Evolutionary conservation across 2,113 vertebrate genomes (phyloP).

Genomic region (Mormyrus iriodes): DNA sequence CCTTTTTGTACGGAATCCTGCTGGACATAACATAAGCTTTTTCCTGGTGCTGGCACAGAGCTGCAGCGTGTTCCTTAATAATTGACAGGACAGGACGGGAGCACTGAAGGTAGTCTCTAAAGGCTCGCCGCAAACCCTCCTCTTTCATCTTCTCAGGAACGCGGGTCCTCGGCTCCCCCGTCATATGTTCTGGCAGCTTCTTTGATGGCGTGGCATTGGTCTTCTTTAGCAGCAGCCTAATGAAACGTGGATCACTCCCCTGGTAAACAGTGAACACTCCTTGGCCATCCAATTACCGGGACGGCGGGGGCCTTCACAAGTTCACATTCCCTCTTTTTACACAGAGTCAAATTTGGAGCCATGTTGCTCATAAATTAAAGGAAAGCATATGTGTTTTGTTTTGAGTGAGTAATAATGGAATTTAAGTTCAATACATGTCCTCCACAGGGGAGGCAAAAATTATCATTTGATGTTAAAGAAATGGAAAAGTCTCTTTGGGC

Average conservation of each 20-base stretch:
- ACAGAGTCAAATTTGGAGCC: neutral
- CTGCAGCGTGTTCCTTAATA: slow-evolving; percentile 4
- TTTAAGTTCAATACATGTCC: neutral
- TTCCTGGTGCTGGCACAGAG: neutral
- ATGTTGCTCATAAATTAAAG: neutral
- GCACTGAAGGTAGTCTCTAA: neutral
- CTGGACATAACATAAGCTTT: neutral
- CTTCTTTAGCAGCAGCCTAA: slow-evolving; percentile 1
- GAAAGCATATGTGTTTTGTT: neutral
- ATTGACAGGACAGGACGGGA: neutral
- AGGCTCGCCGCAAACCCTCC: neutral
- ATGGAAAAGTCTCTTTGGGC: neutral
- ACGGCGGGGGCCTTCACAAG: neutral
- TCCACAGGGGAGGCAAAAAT: neutral
- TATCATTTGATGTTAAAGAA: neutral
- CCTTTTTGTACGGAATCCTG: neutral
- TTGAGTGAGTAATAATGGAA: slow-evolving; percentile 6
- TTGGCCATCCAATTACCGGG: neutral
- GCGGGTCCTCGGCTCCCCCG: neutral
- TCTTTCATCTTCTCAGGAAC: slow-evolving; percentile 13
- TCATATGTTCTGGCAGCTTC: slow-evolving; percentile 8
- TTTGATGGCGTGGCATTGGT: slow-evolving; percentile 7
- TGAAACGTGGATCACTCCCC: slow-evolving; percentile 7
- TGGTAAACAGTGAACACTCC: neutral
- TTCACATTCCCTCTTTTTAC: neutral